A percentile compares a stretch with the other conserved stretches of the same genome.
Conservation (phyloP, 1,140 invertebrate genomes). For the Heliconius hewitsoni region DNA sequence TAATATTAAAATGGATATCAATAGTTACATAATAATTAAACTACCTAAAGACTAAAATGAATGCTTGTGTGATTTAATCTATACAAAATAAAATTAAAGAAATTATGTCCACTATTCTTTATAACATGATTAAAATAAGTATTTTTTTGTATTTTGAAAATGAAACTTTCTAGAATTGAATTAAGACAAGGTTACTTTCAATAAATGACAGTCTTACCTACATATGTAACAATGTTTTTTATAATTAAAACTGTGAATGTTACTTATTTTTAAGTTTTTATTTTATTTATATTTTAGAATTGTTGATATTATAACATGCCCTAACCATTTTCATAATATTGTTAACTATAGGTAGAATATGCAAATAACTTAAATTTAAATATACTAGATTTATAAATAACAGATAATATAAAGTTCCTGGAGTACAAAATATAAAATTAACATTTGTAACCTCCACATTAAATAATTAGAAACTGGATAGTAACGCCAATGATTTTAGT, state of each 20-base stretch:
- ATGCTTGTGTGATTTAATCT: neutral
- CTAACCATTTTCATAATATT: neutral
- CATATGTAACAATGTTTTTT: no score
- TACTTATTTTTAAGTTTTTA: no score
- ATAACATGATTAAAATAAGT: neutral
- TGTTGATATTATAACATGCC: neutral
- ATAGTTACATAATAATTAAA: neutral
- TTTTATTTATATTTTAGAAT: neutral
- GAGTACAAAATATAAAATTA: neutral
- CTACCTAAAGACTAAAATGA: neutral
- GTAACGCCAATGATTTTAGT: neutral
- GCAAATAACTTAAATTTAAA: constrained; percentile 1
- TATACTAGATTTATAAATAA: neutral
- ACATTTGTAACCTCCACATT: neutral
- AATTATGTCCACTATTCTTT: no score
- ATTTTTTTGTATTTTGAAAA: neutral
- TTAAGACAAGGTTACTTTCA: neutral
- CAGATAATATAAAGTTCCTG: neutral
- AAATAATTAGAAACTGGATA: neutral
- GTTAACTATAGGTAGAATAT: neutral
- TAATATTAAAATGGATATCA: neutral
- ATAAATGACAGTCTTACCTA: neutral
- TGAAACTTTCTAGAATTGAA: neutral
- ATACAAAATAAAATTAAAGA: neutral
- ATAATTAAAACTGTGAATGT: no score